phyloP scores from a whole-genome alignment of 2,888 invertebrate genomes.

The Coecobrya sp. region DNA sequence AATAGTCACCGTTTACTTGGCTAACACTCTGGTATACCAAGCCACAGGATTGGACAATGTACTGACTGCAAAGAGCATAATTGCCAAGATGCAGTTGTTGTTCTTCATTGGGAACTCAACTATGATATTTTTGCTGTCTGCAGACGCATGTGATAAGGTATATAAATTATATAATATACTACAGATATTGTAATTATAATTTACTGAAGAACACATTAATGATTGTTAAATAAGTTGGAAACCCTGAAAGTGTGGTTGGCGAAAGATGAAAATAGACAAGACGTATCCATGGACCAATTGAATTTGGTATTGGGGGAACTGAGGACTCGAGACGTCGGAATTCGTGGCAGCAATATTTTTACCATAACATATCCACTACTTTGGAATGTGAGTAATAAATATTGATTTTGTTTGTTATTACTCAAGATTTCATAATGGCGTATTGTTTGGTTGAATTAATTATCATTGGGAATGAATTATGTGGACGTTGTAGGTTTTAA shows the following conservation, averaged over 20 bases:
- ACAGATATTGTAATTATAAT: neutral
- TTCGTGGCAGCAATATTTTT: conserved; percentile 59
- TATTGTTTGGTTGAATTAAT: neutral
- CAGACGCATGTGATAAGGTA: conserved; percentile 31
- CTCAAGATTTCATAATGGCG: neutral
- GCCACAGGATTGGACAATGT: conserved; percentile 31
- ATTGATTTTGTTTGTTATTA: too few species aligned
- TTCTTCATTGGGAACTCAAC: conserved; percentile 20
- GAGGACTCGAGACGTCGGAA: neutral
- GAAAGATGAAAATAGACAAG: conserved; percentile 56
- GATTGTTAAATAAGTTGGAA: conserved; percentile 51
- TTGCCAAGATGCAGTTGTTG: neutral
- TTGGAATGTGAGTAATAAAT: conserved; percentile 24
- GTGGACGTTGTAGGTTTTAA: conserved; percentile 2
- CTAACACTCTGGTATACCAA: conserved; percentile 21
- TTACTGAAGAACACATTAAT: neutral
- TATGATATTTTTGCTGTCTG: neutral
- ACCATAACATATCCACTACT: conserved; percentile 54
- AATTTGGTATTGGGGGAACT: conserved; percentile 46
- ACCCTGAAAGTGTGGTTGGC: conserved; percentile 51
- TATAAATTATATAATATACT: neutral
- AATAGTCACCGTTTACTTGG: conserved; percentile 39
- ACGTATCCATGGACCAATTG: conserved; percentile 45
- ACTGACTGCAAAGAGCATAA: neutral
- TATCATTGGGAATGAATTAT: neutral